Evolutionary conservation across 1,140 invertebrate genomes (phyloP).

Genomic region (Mesaphorura yosii): DNA sequence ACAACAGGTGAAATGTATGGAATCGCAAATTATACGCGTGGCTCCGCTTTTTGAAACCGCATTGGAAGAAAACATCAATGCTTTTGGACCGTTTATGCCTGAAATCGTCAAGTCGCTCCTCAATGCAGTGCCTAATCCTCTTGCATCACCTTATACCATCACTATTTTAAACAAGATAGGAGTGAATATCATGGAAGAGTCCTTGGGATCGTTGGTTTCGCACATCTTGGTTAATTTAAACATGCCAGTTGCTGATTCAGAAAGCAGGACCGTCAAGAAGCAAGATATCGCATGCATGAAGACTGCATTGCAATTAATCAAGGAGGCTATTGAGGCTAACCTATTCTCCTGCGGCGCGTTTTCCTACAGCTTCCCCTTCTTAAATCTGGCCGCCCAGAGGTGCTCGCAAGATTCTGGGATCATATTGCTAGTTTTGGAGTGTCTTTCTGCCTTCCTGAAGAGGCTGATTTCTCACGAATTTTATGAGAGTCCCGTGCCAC

Average conservation of each 20-base stretch:
- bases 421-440: conserved; percentile 46
- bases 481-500: conserved; percentile 57
- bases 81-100: conserved; percentile 51
- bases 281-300: too few species aligned
- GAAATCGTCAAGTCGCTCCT: conserved; percentile 51
- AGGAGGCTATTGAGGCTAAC: too few species aligned
- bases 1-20: conserved; percentile 44
- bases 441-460: conserved; percentile 59
- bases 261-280: too few species aligned
- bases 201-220: too few species aligned
- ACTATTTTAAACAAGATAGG: too few species aligned
- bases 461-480: conserved; percentile 37
- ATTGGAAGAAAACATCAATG: conserved; percentile 46
- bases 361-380: conserved; percentile 68
- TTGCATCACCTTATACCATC: conserved; percentile 53
- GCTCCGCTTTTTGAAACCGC: conserved; percentile 53
- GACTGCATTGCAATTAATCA: too few species aligned
- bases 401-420: conserved; percentile 6
- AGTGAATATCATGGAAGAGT: too few species aligned
- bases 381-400: conserved; percentile 46
- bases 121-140: conserved; percentile 50
- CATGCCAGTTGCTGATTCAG: too few species aligned
- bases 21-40: conserved; percentile 47
- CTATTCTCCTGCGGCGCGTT: conserved; percentile 63
- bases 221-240: too few species aligned